phyloP scores from a whole-genome alignment of 92 coral and sea anemone genomes.

The Palythoa heliodiscus region DNA sequence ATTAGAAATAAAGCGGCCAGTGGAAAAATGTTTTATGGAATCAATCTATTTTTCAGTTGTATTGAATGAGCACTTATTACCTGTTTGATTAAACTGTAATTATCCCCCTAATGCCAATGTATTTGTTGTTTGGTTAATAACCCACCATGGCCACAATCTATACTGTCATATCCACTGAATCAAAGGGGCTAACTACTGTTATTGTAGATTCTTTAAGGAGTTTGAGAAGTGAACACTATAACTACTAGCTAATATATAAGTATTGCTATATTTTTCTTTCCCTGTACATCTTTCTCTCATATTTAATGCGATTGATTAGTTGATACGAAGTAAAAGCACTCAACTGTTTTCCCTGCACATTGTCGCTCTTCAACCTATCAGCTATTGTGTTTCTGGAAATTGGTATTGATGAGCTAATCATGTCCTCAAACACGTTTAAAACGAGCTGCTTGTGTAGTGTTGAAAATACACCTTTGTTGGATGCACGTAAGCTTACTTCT shows the following conservation, averaged over 20 bases:
- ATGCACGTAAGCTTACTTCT: neutral
- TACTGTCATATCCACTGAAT: slow-evolving; percentile 2
- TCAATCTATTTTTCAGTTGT: neutral
- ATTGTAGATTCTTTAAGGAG: neutral
- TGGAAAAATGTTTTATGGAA: neutral
- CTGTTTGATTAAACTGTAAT: neutral
- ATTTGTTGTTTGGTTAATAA: neutral
- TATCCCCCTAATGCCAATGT: neutral
- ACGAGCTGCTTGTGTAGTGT: slow-evolving; percentile 14
- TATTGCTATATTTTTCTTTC: slow-evolving; percentile 15
- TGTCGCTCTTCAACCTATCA: neutral
- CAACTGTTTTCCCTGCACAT: neutral
- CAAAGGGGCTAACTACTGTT: neutral
- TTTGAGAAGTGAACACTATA: neutral
- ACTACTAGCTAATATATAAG: neutral
- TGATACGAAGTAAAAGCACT: neutral
- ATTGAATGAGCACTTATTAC: neutral
- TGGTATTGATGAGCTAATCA: slow-evolving; percentile 13
- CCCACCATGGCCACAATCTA: neutral
- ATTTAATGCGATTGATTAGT: slow-evolving; percentile 21
- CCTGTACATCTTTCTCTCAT: slow-evolving; percentile 8
- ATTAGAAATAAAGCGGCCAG: neutral
- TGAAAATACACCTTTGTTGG: slow-evolving; percentile 25
- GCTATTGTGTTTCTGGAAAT: slow-evolving; percentile 16
- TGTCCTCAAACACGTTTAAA: slow-evolving; percentile 22